Evolutionary conservation across 2,113 vertebrate species (phyloP), one percentile per base, ranked within the genome.

Genomic region (Patagioenas fasciata): DNA sequence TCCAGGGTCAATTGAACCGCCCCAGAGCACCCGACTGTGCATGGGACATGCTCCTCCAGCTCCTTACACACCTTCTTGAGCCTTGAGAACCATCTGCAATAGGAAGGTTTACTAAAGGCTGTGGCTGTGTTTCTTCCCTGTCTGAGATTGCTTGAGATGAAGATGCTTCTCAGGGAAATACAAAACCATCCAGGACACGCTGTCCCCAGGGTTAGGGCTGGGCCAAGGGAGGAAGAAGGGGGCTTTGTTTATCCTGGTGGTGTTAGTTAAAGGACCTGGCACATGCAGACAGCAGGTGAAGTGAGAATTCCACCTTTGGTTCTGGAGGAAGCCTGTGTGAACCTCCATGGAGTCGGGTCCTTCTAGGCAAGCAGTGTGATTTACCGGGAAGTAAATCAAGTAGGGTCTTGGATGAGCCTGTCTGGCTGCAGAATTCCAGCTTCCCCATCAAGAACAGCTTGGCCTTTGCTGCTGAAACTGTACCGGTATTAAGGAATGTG

Each of bases 1-100:
- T 25, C 24, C 31, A 0, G 0, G 18, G n/a, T n/a, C 2, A 0
- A 3, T 65, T 1, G 8, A 14, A 8, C 32, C 12, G 21, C 53
- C n/a, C 40, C 24, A 3, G 47, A 65, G 34, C 16, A 6, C 11
- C 24, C n/a, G 72, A 12, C 60, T 36, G 48, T 13, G 36, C 25
- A 25, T 2, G 17, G 51, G 57, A 47, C 11, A 0, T 2, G 9
- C 29, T 12, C n/a, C 42, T 53, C 40, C 48, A 25, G 1, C 11
- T 53, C 32, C 53, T 58, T 66, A 48, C 26, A 32, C 8, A 31
- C n/a, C 80, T 70, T 28, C 28, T 48, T 36, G 29, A 80, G 26
- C 51, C 67, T 71, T 34, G 65, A 21, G 38, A 72, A 44, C n/a
- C 20, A 1, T 28, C 11, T 15, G 51, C 38, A 32, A 16, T 9